Conservation (phyloP, 2,113 vertebrate genomes). For the Brachypteracias leptosomus region DNA sequence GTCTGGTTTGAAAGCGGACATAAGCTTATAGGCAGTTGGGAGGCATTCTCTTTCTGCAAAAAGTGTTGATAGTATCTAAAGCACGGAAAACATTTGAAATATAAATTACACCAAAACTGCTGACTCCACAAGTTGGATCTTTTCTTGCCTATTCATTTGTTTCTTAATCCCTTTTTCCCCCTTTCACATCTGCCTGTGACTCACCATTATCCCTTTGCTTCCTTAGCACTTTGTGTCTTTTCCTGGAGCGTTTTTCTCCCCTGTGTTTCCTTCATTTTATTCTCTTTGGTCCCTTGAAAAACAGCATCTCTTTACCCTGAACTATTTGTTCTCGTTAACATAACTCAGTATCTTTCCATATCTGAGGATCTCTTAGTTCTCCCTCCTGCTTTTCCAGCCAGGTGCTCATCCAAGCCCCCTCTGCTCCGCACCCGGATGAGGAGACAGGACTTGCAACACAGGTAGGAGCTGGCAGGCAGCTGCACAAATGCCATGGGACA, state of each 20-base stretch:
- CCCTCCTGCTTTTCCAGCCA: not conserved
- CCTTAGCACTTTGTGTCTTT: not conserved
- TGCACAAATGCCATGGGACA: not conserved
- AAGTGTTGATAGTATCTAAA: not conserved
- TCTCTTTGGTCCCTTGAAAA: not conserved
- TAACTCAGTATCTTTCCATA: not conserved
- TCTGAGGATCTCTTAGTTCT: not conserved
- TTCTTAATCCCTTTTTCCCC: not conserved
- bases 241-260: not conserved
- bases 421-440: rapidly evolving
- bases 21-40: not conserved
- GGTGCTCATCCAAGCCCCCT: not conserved
- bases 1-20: not conserved
- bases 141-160: not conserved
- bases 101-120: not conserved
- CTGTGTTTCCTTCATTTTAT: not conserved
- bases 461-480: not conserved
- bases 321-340: not conserved
- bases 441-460: not conserved
- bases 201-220: not conserved
- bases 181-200: not conserved
- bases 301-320: not conserved
- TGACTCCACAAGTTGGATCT: not conserved
- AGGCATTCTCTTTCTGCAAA: not conserved
- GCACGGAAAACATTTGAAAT: not conserved